These are phyloP conservation scores for Aporophyla lueneburgensis DNA, from an alignment of 2,888 invertebrate genomes.

Conservation along the genomic window DNA sequence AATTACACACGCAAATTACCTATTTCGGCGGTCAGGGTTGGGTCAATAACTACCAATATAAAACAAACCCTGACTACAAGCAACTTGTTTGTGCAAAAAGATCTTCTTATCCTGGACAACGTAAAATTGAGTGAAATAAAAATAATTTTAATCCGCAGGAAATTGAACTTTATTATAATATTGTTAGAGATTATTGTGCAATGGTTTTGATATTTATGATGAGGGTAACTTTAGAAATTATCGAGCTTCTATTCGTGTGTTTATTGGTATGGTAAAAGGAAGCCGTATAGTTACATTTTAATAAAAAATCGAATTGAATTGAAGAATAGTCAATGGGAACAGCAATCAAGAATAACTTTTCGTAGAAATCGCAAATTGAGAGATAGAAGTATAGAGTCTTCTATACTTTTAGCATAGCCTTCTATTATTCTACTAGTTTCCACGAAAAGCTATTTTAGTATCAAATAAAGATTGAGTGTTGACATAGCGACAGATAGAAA, in stretches of 20 bases:
- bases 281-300: conserved; percentile 10
- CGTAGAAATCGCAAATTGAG: not conserved
- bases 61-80: conserved; percentile 46
- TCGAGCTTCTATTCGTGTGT: conserved; percentile 40
- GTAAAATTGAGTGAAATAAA: conserved; percentile 58
- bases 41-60: conserved; percentile 74
- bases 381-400: not conserved
- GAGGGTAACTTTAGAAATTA: conserved; percentile 50
- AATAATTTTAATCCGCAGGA: conserved; percentile 64
- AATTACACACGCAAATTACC: conserved; percentile 81
- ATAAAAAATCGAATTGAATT: not conserved
- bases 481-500: too few species aligned
- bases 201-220: conserved; percentile 50
- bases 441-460: too few species aligned
- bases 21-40: conserved; percentile 83
- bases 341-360: not conserved
- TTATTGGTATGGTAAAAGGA: conserved; percentile 43
- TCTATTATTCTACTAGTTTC: too few species aligned
- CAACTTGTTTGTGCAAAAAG: conserved; percentile 18
- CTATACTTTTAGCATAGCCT: too few species aligned
- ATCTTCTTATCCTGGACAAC: conserved; percentile 64
- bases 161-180: conserved; percentile 70
- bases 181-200: conserved; percentile 54
- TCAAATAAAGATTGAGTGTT: too few species aligned
- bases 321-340: not conserved